Evolutionary conservation across 2,797 vertebrate species (phyloP).

Genomic region (Antrozous pallidus): DNA sequence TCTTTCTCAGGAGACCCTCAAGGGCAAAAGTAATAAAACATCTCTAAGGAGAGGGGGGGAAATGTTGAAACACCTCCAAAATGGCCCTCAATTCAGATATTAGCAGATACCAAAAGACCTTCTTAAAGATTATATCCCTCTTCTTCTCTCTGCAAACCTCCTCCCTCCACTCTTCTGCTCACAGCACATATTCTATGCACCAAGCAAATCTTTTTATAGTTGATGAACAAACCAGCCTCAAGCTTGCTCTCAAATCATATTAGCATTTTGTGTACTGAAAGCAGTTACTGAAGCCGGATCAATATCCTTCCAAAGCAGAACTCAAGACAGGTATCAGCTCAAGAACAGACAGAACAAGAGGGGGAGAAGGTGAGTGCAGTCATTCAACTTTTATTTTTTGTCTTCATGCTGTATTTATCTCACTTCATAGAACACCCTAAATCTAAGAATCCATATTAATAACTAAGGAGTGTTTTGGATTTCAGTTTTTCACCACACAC

Average conservation of each 20-base stretch:
- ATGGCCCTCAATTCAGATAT: background rate
- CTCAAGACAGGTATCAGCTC: background rate
- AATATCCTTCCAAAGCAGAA: background rate
- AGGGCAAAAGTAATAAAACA: constrained; percentile 38
- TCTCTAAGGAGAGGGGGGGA: constrained; percentile 55
- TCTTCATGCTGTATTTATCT: background rate
- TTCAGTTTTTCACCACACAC: background rate
- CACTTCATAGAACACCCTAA: background rate
- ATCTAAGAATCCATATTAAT: background rate
- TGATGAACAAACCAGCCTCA: background rate
- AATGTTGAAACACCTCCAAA: background rate
- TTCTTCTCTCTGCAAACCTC: background rate
- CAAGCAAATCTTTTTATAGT: background rate
- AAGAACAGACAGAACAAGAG: background rate
- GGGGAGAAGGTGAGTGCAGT: background rate
- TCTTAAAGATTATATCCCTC: background rate
- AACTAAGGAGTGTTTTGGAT: background rate
- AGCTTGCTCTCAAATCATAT: background rate
- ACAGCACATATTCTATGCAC: background rate
- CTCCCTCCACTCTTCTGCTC: background rate
- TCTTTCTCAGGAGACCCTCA: constrained; percentile 29
- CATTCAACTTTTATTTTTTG: background rate
- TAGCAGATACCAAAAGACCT: background rate
- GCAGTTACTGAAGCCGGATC: background rate
- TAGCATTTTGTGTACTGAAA: background rate